Evolutionary conservation across 2,113 vertebrate genomes (phyloP).

Genomic region (Callipepla squamata): DNA sequence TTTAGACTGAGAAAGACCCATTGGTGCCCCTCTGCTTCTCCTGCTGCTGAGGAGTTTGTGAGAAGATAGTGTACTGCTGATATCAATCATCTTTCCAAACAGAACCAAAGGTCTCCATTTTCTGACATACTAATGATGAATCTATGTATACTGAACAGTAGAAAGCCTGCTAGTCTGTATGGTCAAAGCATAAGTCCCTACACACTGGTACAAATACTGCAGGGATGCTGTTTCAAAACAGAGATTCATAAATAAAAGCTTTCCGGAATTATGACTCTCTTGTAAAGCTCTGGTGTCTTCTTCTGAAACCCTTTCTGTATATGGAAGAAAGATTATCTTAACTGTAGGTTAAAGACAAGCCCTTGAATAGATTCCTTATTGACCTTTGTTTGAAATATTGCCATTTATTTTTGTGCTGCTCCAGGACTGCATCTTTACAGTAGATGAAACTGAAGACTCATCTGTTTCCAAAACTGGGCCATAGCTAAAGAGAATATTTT

Average conservation of each 20-base stretch:
- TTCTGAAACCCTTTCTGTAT: not conserved
- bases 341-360: not conserved
- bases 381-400: not conserved
- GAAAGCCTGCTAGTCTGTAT: not conserved
- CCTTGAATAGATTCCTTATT: not conserved
- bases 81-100: not conserved
- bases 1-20: not conserved
- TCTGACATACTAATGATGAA: not conserved
- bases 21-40: accelerated
- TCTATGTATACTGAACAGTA: not conserved
- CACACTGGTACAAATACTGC: not conserved
- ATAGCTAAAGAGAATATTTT: not conserved
- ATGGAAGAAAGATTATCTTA: not conserved
- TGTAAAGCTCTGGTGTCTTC: not conserved
- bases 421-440: not conserved
- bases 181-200: not conserved
- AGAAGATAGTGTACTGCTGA: not conserved
- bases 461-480: not conserved
- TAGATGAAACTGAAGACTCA: not conserved
- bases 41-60: not conserved
- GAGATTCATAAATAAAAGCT: not conserved
- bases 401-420: not conserved
- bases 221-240: not conserved
- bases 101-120: not conserved
- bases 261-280: not conserved